Conservation (phyloP, 2,888 invertebrate genomes). For the Caenorhabditis angaria region DNA sequence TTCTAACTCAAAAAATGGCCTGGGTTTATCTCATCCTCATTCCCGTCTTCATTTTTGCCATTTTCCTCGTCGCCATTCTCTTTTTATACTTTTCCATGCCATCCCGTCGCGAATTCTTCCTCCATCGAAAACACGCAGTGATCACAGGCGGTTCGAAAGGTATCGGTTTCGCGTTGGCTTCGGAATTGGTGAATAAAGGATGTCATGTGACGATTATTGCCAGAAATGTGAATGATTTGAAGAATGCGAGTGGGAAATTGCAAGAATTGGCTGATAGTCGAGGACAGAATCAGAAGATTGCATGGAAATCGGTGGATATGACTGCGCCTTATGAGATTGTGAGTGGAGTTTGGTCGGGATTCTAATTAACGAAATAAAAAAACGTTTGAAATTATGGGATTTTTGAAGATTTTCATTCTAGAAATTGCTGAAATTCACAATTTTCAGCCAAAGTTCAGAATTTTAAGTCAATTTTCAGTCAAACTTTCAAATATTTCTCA, state of each 20-base stretch:
- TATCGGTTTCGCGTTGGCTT: conserved; percentile 66
- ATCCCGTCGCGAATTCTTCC: conserved; percentile 46
- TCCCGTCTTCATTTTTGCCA: conserved; percentile 34
- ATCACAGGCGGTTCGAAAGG: conserved; percentile 71
- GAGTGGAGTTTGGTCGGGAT: neutral
- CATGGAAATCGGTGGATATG: conserved; percentile 64
- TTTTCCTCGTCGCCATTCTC: conserved; percentile 35
- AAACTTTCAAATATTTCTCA: too few relatives aligned
- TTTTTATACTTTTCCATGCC: conserved; percentile 58
- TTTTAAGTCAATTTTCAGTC: too few relatives aligned
- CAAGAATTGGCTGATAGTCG: conserved; percentile 47
- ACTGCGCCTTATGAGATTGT: conserved; percentile 58
- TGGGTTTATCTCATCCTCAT: conserved; percentile 43
- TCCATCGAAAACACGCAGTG: conserved; percentile 61
- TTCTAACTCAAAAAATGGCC: conserved; percentile 28
- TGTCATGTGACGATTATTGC: conserved; percentile 91
- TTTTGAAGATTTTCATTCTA: neutral
- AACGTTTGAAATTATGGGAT: neutral
- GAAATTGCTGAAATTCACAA: neutral
- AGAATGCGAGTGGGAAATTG: conserved; percentile 53
- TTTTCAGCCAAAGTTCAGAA: neutral
- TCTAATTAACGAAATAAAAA: too few relatives aligned
- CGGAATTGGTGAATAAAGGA: conserved; percentile 76
- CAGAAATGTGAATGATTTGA: conserved; percentile 80
- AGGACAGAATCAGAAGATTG: conserved; percentile 57